Base-by-base conservation (phyloP, 2,797 vertebrate species). In the Pagetopsis macropterus region DNA sequence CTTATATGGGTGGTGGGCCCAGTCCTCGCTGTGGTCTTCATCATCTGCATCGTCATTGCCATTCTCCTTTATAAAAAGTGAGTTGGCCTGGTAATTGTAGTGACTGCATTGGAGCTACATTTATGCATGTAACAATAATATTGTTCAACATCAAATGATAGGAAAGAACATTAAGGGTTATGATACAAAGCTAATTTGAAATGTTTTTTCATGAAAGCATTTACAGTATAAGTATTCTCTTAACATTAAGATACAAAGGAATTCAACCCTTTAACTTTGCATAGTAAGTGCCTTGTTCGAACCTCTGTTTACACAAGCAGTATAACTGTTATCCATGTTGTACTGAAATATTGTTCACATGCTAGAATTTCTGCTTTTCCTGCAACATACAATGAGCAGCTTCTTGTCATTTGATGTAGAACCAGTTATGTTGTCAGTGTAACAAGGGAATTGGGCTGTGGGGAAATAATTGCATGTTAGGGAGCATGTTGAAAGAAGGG, bases 11-110 rank as follows among this genome's bases (percentile, higher is more conserved):
- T 98, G 88, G 96, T 98, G 1, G 97, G 97, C 43, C 97, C 97
- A 0, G 97, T 98, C 17, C 91, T 98, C 58, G 97, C 97, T 0
- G 97, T 98, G 70, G 96, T 98, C 63, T 98, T 98, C 92, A 98
- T 98, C 85, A 97, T 98, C 90, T 98, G 97, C 89, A 97, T 98
- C 1, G 97, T 98, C 65, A 98, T 98, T 1, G 97, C 96, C 77
- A 98, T 98, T 80, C 94, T 98, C 10, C 95, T 98, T 9, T 98
- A 98, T 87, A 98, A 98, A 91, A 98, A 98, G 97, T 99, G 93
- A 98, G 97, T 91, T 72, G 23, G 33, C 57, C 48, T 62, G 16
- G 17, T n/a, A 62, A 60, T 41, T 43, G 4, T 55, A 21, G 23
- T 15, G n/a, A 40, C 68, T 65, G 33, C 5, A 27, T 65, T 13